Conservation (phyloP, 2,113 vertebrate species). For the Spea bombifrons region DNA sequence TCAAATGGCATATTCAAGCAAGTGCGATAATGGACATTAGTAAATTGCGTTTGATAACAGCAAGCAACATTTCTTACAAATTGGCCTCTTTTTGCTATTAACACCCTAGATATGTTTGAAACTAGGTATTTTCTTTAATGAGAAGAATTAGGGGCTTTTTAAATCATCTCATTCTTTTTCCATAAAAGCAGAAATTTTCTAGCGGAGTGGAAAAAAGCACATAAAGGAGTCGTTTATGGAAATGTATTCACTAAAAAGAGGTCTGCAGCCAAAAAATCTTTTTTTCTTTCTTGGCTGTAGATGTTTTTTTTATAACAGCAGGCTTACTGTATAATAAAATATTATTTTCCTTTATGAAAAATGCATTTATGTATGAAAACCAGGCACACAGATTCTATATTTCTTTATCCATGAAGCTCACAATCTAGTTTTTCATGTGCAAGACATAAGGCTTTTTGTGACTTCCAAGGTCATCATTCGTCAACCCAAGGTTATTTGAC, state of each 20-base stretch:
- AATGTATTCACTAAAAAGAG: conserved; percentile 20
- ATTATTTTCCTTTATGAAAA: conserved; percentile 8
- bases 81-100: conserved; percentile 19
- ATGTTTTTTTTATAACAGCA: background rate
- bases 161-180: conserved; percentile 10
- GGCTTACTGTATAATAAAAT: conserved; percentile 9
- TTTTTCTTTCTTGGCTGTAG: conserved; percentile 5
- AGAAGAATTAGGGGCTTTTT: conserved; percentile 20
- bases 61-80: conserved; percentile 18
- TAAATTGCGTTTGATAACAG: conserved; percentile 30
- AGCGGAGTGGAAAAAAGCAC: background rate
- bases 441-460: background rate
- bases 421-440: background rate
- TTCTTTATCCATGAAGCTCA: background rate
- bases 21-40: conserved; percentile 29
- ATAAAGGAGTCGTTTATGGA: conserved; percentile 33
- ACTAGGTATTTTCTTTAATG: conserved; percentile 9
- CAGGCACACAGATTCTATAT: background rate
- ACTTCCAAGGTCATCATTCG: background rate
- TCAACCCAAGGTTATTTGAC: background rate
- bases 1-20: conserved; percentile 21
- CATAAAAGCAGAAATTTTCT: conserved; percentile 4
- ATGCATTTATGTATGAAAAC: conserved; percentile 12
- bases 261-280: conserved; percentile 18
- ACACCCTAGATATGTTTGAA: conserved; percentile 3